Conservation (phyloP, 2,113 vertebrate genomes). For the Phalacrocorax brasilianus region DNA sequence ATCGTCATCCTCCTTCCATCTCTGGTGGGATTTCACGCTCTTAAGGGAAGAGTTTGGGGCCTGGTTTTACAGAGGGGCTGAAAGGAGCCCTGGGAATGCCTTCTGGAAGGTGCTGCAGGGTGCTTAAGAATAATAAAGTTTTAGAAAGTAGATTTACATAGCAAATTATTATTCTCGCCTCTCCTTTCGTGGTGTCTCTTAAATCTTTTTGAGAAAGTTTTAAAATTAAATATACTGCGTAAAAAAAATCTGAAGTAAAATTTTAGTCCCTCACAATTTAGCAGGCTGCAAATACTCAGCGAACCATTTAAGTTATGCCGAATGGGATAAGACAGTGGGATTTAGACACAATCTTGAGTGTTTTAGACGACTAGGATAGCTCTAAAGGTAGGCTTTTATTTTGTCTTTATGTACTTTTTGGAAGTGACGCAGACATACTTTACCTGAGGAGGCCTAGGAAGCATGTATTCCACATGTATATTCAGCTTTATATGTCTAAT, state of each 20-base stretch:
- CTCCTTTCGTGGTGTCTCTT: not conserved
- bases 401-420: not conserved
- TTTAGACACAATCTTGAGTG: not conserved
- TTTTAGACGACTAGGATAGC: not conserved
- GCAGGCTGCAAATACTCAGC: not conserved
- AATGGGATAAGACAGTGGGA: not conserved
- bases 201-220: not conserved
- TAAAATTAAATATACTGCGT: fast-evolving
- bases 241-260: not conserved
- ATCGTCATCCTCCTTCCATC: fast-evolving
- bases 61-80: not conserved
- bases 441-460: not conserved
- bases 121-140: not conserved
- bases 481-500: not conserved
- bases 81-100: not conserved
- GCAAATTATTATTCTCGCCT: not conserved
- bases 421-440: not conserved
- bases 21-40: fast-evolving
- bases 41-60: fast-evolving
- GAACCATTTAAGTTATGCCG: not conserved
- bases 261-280: not conserved
- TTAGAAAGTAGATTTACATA: not conserved
- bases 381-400: not conserved
- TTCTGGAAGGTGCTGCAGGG: not conserved
- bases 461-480: fast-evolving